phyloP scores from a whole-genome alignment of 2,888 invertebrate species.

The Hipparchia sbordonii region DNA sequence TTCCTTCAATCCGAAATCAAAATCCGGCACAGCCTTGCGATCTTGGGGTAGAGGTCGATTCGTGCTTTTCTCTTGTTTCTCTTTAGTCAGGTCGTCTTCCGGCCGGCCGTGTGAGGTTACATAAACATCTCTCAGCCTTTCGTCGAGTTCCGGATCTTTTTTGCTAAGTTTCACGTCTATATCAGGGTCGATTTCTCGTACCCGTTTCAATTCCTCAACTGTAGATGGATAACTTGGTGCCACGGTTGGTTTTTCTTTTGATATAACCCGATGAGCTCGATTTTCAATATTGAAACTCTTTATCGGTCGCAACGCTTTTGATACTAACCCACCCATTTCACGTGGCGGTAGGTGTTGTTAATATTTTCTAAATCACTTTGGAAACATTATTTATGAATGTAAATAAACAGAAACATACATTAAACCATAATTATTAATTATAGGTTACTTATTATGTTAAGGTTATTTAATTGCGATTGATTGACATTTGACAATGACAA shows the following conservation, averaged over 20 bases:
- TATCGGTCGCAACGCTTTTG: conserved; percentile 82
- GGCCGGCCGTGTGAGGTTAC: conserved; percentile 85
- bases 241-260: conserved; percentile 84
- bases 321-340: conserved; percentile 86
- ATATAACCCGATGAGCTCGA: conserved; percentile 88
- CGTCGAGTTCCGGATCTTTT: conserved; percentile 85
- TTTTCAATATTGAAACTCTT: conserved; percentile 89
- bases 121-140: conserved; percentile 87
- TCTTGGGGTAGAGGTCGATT: conserved; percentile 84
- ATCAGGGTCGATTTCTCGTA: conserved; percentile 84
- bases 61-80: conserved; percentile 58
- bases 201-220: conserved; percentile 84
- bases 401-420: background rate
- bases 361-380: background rate
- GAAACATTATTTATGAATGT: background rate
- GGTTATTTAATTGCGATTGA: background rate
- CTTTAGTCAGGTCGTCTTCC: conserved; percentile 75
- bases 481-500: conserved; percentile 8
- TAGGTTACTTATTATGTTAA: background rate
- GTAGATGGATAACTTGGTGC: conserved; percentile 88
- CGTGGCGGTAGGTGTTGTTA: conserved; percentile 59
- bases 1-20: conserved; percentile 87
- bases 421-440: background rate
- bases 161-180: conserved; percentile 83
- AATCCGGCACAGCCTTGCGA: conserved; percentile 74